Evolutionary conservation across 2,113 vertebrate species (phyloP).

Genomic region (Nerophis lumbriciformis): DNA sequence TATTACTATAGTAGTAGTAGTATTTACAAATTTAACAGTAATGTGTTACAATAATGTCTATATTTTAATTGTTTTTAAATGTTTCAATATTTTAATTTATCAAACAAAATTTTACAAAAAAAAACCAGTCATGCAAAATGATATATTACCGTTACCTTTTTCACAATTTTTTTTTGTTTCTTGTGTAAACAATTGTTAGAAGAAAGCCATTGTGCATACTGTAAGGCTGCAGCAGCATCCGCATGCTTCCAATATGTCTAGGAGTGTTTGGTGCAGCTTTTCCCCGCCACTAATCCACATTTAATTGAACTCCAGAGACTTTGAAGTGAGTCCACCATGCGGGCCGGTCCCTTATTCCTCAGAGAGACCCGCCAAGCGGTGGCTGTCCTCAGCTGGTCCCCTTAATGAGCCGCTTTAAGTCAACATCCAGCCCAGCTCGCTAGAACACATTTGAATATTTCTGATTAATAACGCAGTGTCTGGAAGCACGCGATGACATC

Average conservation of each 20-base stretch:
- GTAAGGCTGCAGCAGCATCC: background rate
- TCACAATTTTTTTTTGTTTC: too few species aligned
- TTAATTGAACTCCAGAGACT: slow-evolving; percentile 99
- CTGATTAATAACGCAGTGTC: slow-evolving; percentile 61
- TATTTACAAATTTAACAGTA: too few species aligned
- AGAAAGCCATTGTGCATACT: background rate
- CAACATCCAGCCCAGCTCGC: slow-evolving; percentile 39
- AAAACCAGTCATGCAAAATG: too few species aligned
- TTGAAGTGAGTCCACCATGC: slow-evolving; percentile 87
- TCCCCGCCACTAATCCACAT: slow-evolving; percentile 85
- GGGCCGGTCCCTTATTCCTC: slow-evolving; percentile 71
- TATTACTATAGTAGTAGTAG: too few species aligned
- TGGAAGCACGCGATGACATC: slow-evolving; percentile 34
- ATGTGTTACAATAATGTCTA: too few species aligned
- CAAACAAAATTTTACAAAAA: too few species aligned
- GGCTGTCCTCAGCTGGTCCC: slow-evolving; percentile 74
- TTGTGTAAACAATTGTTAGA: too few species aligned
- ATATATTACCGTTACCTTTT: too few species aligned
- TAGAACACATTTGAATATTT: slow-evolving; percentile 65
- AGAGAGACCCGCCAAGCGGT: slow-evolving; percentile 43
- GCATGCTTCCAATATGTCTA: background rate
- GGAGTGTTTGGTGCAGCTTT: slow-evolving; percentile 32
- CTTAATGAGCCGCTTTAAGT: slow-evolving; percentile 74
- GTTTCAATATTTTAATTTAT: too few species aligned
- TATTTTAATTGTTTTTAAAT: too few species aligned